Percentiles rank a stretch among this genome's conserved stretches.
Conservation (phyloP, 2,888 invertebrate genomes). For the Lottia scabra region DNA sequence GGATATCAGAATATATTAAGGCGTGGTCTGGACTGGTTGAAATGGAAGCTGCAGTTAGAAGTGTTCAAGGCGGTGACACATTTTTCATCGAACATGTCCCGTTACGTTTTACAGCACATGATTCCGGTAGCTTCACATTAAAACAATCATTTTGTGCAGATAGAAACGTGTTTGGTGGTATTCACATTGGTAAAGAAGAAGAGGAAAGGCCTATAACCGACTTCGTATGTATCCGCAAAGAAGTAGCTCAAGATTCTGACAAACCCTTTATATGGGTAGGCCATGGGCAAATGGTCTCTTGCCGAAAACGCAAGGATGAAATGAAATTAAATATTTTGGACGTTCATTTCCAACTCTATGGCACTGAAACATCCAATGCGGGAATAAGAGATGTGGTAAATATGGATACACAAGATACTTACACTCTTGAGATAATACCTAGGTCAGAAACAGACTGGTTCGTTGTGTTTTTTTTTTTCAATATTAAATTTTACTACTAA, state of each 20-base stretch:
- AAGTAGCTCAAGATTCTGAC: background rate
- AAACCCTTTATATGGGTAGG: conserved; percentile 19
- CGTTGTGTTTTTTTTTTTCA: no score
- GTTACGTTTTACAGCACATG: conserved; percentile 26
- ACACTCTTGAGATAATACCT: background rate
- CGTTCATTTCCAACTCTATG: no score
- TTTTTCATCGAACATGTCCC: conserved; percentile 38
- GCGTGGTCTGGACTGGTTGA: conserved; percentile 44
- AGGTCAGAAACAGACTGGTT: background rate
- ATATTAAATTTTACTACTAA: no score
- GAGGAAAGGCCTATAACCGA: conserved; percentile 20
- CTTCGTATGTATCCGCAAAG: conserved; percentile 17
- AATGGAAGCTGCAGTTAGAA: conserved; percentile 46
- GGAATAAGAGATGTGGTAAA: background rate
- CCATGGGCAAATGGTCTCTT: conserved; percentile 20
- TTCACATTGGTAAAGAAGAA: conserved; percentile 27
- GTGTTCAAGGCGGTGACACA: conserved; percentile 35
- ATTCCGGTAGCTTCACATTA: conserved; percentile 37
- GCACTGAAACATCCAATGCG: background rate
- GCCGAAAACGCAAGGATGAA: background rate
- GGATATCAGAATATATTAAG: conserved; percentile 28
- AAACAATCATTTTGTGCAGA: conserved; percentile 30
- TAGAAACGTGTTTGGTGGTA: conserved; percentile 42
- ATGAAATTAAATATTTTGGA: no score
- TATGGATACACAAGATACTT: background rate